A percentile compares a stretch with the other conserved stretches of the same genome.
phyloP scores from a whole-genome alignment of 2,888 invertebrate genomes.

The Eurois occulta region DNA sequence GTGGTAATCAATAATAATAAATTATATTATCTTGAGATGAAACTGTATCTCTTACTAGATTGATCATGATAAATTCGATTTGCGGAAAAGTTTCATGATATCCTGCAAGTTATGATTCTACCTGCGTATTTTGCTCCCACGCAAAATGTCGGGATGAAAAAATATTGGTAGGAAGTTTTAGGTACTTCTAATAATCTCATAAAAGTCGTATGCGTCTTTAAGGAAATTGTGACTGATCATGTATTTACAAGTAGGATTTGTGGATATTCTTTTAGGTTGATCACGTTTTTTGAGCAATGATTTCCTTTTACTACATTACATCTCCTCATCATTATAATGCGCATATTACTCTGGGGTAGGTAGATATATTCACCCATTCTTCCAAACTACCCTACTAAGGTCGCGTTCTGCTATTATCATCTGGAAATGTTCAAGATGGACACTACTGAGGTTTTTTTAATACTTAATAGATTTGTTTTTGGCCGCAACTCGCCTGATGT shows the following conservation, averaged over 20 bases:
- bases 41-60: conserved; percentile 37
- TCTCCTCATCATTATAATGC: neutral
- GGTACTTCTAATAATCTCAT: conserved; percentile 24
- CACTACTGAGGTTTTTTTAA: neutral
- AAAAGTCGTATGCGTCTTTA: neutral
- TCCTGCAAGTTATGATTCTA: conserved; percentile 26
- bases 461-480: neutral
- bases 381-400: neutral
- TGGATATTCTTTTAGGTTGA: neutral
- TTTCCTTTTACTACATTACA: neutral
- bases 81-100: conserved; percentile 47
- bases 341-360: neutral
- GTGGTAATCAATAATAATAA: conserved; percentile 52
- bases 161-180: conserved; percentile 23
- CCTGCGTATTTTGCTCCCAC: conserved; percentile 27
- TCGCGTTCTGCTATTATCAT: neutral
- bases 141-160: conserved; percentile 19
- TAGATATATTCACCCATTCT: neutral
- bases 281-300: neutral
- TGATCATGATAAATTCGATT: conserved; percentile 55
- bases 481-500: neutral
- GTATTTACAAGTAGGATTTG: conserved; percentile 10
- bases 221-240: conserved; percentile 22
- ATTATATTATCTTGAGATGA: conserved; percentile 33
- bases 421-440: neutral